A percentile compares a stretch with the other conserved stretches of the same genome.
Evolutionary conservation across 1,140 invertebrate genomes (phyloP).

Genomic region (Hirudo medicinalis): DNA sequence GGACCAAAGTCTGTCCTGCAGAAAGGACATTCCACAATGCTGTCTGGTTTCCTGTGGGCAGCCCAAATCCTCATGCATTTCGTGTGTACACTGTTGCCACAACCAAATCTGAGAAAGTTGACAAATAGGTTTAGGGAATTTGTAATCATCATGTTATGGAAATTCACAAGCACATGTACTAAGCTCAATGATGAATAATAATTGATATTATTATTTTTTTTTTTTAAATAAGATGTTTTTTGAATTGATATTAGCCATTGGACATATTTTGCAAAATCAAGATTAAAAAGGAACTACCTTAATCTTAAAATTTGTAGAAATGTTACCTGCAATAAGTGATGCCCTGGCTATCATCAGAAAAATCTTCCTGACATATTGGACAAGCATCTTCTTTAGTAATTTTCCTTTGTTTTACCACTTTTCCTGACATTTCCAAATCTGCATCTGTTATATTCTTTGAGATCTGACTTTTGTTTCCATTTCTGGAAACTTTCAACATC

Average conservation of each 20-base stretch:
- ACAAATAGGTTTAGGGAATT: background rate
- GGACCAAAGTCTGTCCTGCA: constrained; percentile 42
- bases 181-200: background rate
- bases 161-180: background rate
- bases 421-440: background rate
- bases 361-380: constrained; percentile 42
- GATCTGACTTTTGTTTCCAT: background rate
- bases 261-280: no score
- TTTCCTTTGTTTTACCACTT: constrained; percentile 30
- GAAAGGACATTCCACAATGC: constrained; percentile 38
- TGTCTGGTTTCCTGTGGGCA: constrained; percentile 36
- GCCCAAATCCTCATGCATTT: constrained; percentile 43
- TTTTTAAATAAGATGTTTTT: no score
- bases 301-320: no score
- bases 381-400: constrained; percentile 39
- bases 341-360: constrained; percentile 36
- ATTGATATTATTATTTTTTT: background rate
- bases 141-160: background rate
- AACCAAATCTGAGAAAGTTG: constrained; percentile 33
- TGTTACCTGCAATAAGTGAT: constrained; percentile 41
- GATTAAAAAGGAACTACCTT: no score
- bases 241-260: no score
- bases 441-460: background rate
- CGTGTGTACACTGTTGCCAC: constrained; percentile 42
- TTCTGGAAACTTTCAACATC: background rate